Percentiles rank a stretch among this genome's conserved stretches.
These are phyloP conservation scores for Cyclophora albipunctata DNA, from an alignment of 2,888 invertebrate genomes.

Conservation along the genomic window DNA sequence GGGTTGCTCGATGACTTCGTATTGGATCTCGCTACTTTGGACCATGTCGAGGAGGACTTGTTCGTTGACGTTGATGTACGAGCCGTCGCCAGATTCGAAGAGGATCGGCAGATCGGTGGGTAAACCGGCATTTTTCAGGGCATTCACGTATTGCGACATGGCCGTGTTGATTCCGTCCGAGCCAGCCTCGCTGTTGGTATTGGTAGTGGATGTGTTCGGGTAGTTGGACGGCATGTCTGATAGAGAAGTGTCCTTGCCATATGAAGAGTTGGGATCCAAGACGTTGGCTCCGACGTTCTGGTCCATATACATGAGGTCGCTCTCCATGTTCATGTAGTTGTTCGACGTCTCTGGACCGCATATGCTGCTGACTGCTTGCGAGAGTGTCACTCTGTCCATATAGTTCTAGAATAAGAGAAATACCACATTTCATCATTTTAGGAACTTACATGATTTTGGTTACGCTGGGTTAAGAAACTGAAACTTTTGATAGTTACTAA, in stretches of 20 bases:
- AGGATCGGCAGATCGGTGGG: constrained; percentile 74
- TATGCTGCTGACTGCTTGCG: constrained; percentile 66
- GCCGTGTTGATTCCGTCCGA: constrained; percentile 49
- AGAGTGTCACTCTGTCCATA: constrained; percentile 61
- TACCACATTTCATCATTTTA: background rate
- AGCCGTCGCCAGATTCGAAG: constrained; percentile 79
- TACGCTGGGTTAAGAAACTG: too few relatives aligned
- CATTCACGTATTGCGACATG: constrained; percentile 70
- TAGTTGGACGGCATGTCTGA: constrained; percentile 52
- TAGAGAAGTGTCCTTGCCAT: constrained; percentile 45
- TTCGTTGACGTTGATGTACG: constrained; percentile 78
- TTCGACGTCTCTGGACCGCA: constrained; percentile 53
- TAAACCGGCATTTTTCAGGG: constrained; percentile 60
- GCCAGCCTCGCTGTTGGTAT: constrained; percentile 31
- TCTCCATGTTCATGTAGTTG: constrained; percentile 57
- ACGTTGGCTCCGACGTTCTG: constrained; percentile 49
- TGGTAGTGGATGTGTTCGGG: constrained; percentile 36
- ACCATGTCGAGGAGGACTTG: constrained; percentile 76
- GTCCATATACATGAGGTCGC: constrained; percentile 63
- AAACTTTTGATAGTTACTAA: too few relatives aligned
- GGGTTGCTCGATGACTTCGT: constrained; percentile 70
- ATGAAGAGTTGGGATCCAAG: constrained; percentile 45
- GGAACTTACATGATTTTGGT: too few relatives aligned
- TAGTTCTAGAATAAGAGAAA: constrained; percentile 47
- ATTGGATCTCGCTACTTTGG: constrained; percentile 69